Evolutionary conservation across 2,888 invertebrate species (phyloP), one percentile per base, ranked within the genome.

Genomic region (Yponomeuta cagnagella): DNA sequence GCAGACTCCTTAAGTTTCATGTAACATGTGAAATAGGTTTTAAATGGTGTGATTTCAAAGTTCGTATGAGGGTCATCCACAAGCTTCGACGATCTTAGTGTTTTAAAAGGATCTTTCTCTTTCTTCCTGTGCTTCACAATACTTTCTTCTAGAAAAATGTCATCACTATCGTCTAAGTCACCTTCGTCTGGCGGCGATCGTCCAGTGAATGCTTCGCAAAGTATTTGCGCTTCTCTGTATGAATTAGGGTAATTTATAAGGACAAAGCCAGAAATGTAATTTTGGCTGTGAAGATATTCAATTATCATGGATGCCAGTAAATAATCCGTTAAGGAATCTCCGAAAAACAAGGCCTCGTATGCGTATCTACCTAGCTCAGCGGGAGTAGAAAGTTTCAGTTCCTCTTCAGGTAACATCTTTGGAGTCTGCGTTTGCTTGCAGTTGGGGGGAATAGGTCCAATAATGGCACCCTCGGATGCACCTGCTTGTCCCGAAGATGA

Each of bases 231-330:
- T 82, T 95, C 93, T 48, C 90, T 83, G 72, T 93, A 93, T 8
- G 87, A 90, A 72, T 89, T 90, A 0, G 95, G 95, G 77, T 93
- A 95, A 79, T 95, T 94, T 65, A 95, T 82, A 68, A 95, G 84
- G n/a, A 93, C 94, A 91, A 95, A 95, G 6, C 94, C 94, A 30
- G 89, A 78, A 63, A 93, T 87, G 66, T 90, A 80, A 1, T 78
- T 71, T 72, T 93, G 83, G 52, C 84, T 86, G 78, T 93, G 93
- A 30, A 95, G 79, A 77, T 94, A 95, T 77, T 94, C 94, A 1
- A 94, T 86, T 73, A 95, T 83, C 84, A 94, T 94, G 37, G 93
- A 91, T 6, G 93, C 88, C 64, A 93, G 73, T 48, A 95, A 83
- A 76, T 93, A 85, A 79, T 94, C 94, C 37, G 93, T 89, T 71